Percentiles rank a stretch among this genome's conserved stretches.
Evolutionary conservation across 2,888 invertebrate species (phyloP).

Genomic region (Choristoneura rosaceana): DNA sequence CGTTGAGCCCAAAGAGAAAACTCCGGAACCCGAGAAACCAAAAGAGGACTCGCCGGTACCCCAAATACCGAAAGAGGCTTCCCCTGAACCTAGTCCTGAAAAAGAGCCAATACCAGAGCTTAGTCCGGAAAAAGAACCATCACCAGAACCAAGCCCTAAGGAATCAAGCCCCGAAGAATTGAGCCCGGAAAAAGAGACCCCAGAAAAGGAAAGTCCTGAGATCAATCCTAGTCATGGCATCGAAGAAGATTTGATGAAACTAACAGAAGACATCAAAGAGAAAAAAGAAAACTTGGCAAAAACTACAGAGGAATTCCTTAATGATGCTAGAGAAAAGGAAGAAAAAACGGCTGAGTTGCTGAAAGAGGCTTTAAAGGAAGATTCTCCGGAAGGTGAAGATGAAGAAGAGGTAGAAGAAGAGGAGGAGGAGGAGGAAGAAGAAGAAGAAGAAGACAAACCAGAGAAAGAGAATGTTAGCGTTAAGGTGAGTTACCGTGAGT

Average conservation of each 20-base stretch:
- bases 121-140: constrained; percentile 21
- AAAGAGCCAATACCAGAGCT: constrained; percentile 42
- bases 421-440: constrained; percentile 59
- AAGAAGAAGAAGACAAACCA: constrained; percentile 55
- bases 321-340: constrained; percentile 58
- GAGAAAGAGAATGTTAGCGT: constrained; percentile 70
- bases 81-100: constrained; percentile 43
- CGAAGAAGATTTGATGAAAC: constrained; percentile 53
- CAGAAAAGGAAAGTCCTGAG: constrained; percentile 46
- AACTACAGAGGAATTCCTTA: constrained; percentile 65
- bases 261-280: constrained; percentile 53
- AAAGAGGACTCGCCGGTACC: constrained; percentile 47
- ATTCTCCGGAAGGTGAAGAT: constrained; percentile 51
- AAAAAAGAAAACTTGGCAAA: constrained; percentile 59
- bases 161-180: constrained; percentile 47
- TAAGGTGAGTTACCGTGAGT: constrained; percentile 64
- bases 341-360: constrained; percentile 69
- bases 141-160: constrained; percentile 21
- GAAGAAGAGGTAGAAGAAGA: constrained; percentile 48
- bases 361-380: constrained; percentile 70
- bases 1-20: constrained; percentile 62
- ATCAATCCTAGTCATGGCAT: constrained; percentile 13
- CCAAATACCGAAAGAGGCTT: constrained; percentile 42
- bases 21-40: constrained; percentile 48
- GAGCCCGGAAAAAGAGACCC: constrained; percentile 42